These are phyloP conservation scores for Hyles euphorbiae DNA, from an alignment of 1,140 invertebrate genomes.

Conservation along the genomic window DNA sequence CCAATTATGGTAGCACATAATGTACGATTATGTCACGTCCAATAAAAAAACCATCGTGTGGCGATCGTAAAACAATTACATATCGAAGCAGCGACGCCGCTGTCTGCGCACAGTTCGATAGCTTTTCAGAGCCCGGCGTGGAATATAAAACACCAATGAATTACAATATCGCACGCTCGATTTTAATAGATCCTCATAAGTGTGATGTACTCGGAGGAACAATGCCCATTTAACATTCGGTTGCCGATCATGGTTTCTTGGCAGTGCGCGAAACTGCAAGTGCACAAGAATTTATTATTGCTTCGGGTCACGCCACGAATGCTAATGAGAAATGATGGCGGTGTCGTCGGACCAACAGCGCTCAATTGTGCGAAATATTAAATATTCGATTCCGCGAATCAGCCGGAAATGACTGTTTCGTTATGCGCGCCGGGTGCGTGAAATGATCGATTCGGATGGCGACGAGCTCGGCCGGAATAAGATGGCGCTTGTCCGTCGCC, in stretches of 20 bases:
- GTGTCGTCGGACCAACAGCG: slow-evolving; percentile 33
- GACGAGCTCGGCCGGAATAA: slow-evolving; percentile 3
- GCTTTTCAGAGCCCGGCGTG: too few relatives aligned
- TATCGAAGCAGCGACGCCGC: too few relatives aligned
- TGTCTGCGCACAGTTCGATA: too few relatives aligned
- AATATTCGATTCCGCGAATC: slow-evolving; percentile 60
- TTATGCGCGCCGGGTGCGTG: slow-evolving; percentile 60
- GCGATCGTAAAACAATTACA: too few relatives aligned
- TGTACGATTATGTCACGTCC: slow-evolving; percentile 1
- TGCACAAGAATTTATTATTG: slow-evolving; percentile 71
- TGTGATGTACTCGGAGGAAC: slow-evolving; percentile 29
- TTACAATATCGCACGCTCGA: slow-evolving; percentile 3
- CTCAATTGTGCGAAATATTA: slow-evolving; percentile 66
- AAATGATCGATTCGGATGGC: slow-evolving; percentile 60
- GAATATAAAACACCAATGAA: too few relatives aligned
- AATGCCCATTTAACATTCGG: slow-evolving; percentile 63
- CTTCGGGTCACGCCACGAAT: slow-evolving; percentile 53
- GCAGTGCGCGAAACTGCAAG: slow-evolving; percentile 69
- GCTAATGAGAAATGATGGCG: slow-evolving; percentile 40
- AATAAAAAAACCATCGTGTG: background rate
- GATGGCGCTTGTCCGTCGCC: slow-evolving; percentile 4
- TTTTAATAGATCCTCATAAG: slow-evolving; percentile 8
- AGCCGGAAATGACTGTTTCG: slow-evolving; percentile 59
- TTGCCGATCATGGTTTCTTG: slow-evolving; percentile 58
- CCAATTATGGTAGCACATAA: slow-evolving; percentile 26